These are phyloP conservation scores for Corvus moneduloides DNA, from an alignment of 2,113 vertebrate species.

Conservation along the genomic window DNA sequence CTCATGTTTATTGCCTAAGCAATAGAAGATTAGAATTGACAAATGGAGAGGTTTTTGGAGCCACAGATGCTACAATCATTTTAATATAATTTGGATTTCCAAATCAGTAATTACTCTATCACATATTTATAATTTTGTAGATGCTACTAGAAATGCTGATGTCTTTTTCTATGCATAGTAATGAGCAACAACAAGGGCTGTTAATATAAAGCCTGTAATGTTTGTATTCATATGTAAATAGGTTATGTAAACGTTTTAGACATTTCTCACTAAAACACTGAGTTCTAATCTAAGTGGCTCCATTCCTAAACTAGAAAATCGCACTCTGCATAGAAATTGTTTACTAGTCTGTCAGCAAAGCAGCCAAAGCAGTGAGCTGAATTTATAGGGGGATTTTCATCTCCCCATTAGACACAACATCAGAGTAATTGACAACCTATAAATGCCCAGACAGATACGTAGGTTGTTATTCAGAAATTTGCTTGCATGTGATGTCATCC, in stretches of 20 bases:
- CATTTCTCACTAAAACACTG: slow-evolving; percentile 60
- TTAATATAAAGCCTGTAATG: slow-evolving; percentile 67
- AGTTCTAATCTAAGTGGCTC: slow-evolving; percentile 61
- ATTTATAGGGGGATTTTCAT: neutral
- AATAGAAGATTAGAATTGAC: slow-evolving; percentile 65
- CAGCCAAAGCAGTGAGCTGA: neutral
- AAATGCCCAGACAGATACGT: neutral
- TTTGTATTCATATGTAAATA: slow-evolving; percentile 71
- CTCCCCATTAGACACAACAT: neutral
- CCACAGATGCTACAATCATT: slow-evolving; percentile 71
- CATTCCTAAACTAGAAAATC: slow-evolving; percentile 61
- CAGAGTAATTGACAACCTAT: neutral
- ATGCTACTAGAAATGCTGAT: slow-evolving; percentile 65
- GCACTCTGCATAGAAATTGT: slow-evolving; percentile 30
- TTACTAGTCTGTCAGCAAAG: slow-evolving; percentile 49
- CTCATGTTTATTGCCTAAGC: slow-evolving; percentile 56
- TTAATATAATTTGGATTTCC: slow-evolving; percentile 71
- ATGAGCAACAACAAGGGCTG: slow-evolving; percentile 65
- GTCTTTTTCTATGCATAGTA: slow-evolving; percentile 65
- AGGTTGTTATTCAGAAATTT: neutral
- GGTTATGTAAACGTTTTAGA: slow-evolving; percentile 67
- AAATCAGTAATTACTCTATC: slow-evolving; percentile 72
- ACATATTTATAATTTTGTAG: slow-evolving; percentile 72
- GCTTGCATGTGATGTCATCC: neutral
- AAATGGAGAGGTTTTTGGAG: slow-evolving; percentile 67